These are phyloP conservation scores for Oenanthe oenanthe DNA, from an alignment of 2,113 vertebrate species.

Conservation along the genomic window DNA sequence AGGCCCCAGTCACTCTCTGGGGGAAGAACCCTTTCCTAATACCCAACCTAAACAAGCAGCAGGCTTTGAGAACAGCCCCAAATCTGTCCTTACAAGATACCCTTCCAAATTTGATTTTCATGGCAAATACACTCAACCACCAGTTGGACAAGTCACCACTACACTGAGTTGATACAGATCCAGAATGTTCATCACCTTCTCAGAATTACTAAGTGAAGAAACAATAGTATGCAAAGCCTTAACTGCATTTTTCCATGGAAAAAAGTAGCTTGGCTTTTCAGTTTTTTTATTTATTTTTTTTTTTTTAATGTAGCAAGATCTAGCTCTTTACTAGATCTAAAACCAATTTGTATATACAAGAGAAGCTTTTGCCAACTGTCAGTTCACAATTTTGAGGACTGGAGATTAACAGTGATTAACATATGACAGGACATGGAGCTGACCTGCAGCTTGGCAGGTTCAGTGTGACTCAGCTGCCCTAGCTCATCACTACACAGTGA, in stretches of 20 bases:
- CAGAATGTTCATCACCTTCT: background rate
- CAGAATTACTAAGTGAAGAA: background rate
- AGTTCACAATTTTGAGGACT: background rate
- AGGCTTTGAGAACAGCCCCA: background rate
- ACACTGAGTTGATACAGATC: background rate
- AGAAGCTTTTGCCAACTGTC: background rate
- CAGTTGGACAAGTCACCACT: background rate
- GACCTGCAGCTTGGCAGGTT: background rate
- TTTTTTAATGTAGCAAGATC: background rate
- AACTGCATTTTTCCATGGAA: background rate
- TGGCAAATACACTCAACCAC: background rate
- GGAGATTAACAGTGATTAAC: background rate
- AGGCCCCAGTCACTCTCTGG: background rate
- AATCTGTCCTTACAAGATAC: background rate
- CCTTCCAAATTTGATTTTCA: background rate
- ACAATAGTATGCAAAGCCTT: background rate
- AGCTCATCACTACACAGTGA: background rate
- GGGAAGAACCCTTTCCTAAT: background rate
- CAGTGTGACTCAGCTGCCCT: background rate
- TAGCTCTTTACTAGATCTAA: background rate
- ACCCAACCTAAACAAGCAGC: background rate
- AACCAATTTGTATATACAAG: background rate
- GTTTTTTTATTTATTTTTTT: background rate
- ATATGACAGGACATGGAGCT: background rate
- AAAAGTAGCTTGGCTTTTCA: background rate